These are phyloP conservation scores for Gulo gulo DNA, from an alignment of 2,113 vertebrate species.

Conservation along the genomic window DNA sequence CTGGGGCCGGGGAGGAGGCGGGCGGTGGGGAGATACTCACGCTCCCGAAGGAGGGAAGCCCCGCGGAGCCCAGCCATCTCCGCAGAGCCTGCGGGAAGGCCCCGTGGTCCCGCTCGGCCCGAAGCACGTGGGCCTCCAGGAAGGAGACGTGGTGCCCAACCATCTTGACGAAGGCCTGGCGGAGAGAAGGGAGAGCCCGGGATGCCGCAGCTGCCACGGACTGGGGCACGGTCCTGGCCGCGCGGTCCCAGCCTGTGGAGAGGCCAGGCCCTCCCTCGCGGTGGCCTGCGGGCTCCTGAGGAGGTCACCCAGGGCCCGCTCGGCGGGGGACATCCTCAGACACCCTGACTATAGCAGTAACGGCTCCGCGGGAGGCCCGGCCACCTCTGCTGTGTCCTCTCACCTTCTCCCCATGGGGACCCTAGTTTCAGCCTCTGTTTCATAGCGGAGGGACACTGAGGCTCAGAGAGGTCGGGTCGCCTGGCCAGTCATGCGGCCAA, in stretches of 20 bases:
- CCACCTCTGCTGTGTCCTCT: neutral
- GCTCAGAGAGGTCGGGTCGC: neutral
- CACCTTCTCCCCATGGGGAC: neutral
- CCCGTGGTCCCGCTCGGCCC: slow-evolving; percentile 64
- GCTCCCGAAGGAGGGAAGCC: slow-evolving; percentile 36
- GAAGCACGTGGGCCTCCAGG: slow-evolving; percentile 75
- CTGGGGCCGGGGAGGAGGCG: neutral
- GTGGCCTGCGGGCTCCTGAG: neutral
- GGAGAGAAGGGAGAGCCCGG: neutral
- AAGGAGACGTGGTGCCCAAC: slow-evolving; percentile 64
- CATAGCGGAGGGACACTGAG: neutral
- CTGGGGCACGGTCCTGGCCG: neutral
- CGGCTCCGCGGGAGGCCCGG: rapidly evolving
- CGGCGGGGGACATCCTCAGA: neutral
- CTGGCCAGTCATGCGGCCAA: neutral
- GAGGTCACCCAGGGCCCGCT: neutral
- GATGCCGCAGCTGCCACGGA: neutral
- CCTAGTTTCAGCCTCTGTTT: neutral
- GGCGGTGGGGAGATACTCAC: slow-evolving; percentile 66
- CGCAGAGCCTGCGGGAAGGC: slow-evolving; percentile 61
- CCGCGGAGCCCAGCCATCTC: slow-evolving; percentile 56
- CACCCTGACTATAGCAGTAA: rapidly evolving
- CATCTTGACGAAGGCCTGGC: slow-evolving; percentile 81
- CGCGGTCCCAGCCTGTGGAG: neutral
- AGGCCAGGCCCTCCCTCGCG: neutral